A percentile compares a stretch with the other conserved stretches of the same genome.
phyloP scores from a whole-genome alignment of 2,888 invertebrate genomes.

The Noctua pronuba region DNA sequence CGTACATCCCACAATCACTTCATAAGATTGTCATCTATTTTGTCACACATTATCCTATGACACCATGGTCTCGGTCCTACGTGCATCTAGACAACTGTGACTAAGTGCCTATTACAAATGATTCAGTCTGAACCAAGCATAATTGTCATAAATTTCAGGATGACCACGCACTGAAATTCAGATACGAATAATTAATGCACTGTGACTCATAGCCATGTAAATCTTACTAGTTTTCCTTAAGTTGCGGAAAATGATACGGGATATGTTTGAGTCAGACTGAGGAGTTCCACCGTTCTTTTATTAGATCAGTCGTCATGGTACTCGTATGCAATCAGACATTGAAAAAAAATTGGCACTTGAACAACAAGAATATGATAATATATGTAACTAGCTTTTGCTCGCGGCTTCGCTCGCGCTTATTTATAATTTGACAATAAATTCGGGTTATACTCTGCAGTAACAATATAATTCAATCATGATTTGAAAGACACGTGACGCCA shows the following conservation, averaged over 20 bases:
- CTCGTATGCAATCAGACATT: not conserved
- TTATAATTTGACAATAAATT: too few relatives aligned
- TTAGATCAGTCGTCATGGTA: not conserved
- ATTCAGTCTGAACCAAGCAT: constrained; percentile 11
- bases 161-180: constrained; percentile 43
- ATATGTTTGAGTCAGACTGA: not conserved
- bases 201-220: constrained; percentile 11
- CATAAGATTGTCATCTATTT: constrained; percentile 26
- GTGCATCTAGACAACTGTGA: constrained; percentile 14
- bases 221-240: not conserved
- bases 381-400: too few relatives aligned
- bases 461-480: too few relatives aligned
- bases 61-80: not conserved
- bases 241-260: not conserved
- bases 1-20: not conserved
- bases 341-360: not conserved
- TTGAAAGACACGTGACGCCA: too few relatives aligned
- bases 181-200: not conserved
- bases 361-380: not conserved
- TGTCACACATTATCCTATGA: constrained; percentile 17
- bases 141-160: constrained; percentile 22
- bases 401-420: too few relatives aligned
- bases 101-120: constrained; percentile 27
- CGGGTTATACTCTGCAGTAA: too few relatives aligned
- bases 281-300: not conserved